These are phyloP conservation scores for Synaphobranchus kaupii DNA, from an alignment of 2,797 vertebrate species.

Conservation along the genomic window DNA sequence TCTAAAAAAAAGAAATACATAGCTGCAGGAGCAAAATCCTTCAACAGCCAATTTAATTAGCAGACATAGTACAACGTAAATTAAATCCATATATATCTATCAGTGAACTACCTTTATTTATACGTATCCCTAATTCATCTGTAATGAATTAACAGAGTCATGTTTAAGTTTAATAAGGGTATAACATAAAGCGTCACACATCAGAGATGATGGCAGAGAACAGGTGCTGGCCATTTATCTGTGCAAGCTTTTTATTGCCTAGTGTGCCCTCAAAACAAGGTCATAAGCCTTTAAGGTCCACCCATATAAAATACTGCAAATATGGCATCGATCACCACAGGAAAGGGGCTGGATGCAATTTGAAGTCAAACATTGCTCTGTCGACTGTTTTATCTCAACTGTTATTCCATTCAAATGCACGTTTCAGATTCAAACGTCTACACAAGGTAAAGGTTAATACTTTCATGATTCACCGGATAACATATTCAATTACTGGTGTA, in stretches of 20 bases:
- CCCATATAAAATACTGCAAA: not conserved
- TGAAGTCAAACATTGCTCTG: not conserved
- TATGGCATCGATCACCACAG: constrained; percentile 2
- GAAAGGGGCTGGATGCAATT: constrained; percentile 16
- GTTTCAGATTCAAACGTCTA: not conserved
- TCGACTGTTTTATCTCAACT: constrained; percentile 2
- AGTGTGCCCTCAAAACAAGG: not conserved
- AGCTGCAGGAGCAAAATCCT: not conserved
- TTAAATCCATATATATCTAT: not conserved
- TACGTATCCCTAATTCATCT: not conserved
- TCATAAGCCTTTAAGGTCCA: not conserved
- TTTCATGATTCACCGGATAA: not conserved
- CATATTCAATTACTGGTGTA: constrained; percentile 10
- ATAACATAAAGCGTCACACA: not conserved
- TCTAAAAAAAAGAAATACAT: not conserved
- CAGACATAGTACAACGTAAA: not conserved
- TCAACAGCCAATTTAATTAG: not conserved
- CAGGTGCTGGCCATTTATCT: not conserved
- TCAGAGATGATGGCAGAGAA: not conserved
- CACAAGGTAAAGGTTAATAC: constrained; percentile 10
- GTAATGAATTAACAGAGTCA: not conserved
- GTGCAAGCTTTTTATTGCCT: not conserved
- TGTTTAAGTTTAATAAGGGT: not conserved
- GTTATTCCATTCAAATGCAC: not conserved
- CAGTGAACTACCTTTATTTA: not conserved